Evolutionary conservation across 2,797 vertebrate genomes (phyloP).

Genomic region (Pelobates cultripes): DNA sequence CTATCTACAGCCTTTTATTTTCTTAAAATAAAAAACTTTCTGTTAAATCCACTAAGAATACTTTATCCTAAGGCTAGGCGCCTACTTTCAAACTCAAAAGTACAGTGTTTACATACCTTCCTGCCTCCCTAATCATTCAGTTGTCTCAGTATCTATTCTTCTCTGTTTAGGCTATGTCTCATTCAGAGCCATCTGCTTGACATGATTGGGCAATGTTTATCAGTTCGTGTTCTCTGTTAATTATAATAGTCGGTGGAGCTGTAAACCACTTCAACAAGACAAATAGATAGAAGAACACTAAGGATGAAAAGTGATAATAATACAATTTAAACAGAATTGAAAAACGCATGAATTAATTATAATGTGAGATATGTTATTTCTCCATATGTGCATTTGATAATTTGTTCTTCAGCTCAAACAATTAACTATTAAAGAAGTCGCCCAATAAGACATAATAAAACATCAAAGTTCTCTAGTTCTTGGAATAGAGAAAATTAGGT

Average conservation of each 20-base stretch:
- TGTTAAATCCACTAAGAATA: not conserved
- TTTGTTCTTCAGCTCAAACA: too few relatives aligned
- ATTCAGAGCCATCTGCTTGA: slow-evolving; percentile 2
- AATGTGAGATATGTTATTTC: too few relatives aligned
- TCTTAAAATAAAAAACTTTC: not conserved
- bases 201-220: not conserved
- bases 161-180: not conserved
- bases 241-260: not conserved
- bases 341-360: too few relatives aligned
- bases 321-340: not conserved
- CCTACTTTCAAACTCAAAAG: not conserved
- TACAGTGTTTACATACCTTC: slow-evolving; percentile 1
- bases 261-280: not conserved
- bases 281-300: not conserved
- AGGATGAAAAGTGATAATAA: not conserved
- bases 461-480: too few relatives aligned
- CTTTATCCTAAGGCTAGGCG: not conserved
- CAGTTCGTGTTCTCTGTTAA: not conserved
- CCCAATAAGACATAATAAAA: too few relatives aligned
- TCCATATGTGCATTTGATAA: too few relatives aligned
- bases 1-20: not conserved
- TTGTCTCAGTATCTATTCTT: not conserved
- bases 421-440: too few relatives aligned
- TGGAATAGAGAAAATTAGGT: too few relatives aligned
- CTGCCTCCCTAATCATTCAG: not conserved